A percentile compares a stretch with the other conserved stretches of the same genome.
Conservation (phyloP, 2,888 invertebrate species). For the Eupithecia subumbrata region DNA sequence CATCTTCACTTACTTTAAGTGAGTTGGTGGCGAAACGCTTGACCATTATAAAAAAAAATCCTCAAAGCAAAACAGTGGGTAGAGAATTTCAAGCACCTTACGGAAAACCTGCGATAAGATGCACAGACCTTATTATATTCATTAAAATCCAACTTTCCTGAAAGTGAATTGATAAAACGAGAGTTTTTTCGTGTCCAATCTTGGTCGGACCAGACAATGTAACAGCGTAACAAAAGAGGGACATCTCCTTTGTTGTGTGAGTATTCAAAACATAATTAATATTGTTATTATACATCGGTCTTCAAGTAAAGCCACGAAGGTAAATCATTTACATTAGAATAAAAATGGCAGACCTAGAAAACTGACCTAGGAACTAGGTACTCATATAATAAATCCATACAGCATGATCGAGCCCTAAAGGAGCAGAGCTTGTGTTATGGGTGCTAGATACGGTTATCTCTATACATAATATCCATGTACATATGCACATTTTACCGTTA, state of each 20-base stretch:
- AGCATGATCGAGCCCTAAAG: background rate
- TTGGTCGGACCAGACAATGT: constrained; percentile 25
- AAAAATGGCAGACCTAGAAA: background rate
- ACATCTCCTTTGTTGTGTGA: constrained; percentile 19
- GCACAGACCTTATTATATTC: background rate
- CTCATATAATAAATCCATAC: background rate
- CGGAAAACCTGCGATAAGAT: background rate
- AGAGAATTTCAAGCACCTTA: background rate
- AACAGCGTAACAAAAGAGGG: constrained; percentile 17
- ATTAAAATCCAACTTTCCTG: background rate
- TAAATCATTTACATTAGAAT: background rate
- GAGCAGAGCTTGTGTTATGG: background rate
- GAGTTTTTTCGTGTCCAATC: constrained; percentile 16
- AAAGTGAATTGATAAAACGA: constrained; percentile 9
- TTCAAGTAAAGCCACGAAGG: background rate
- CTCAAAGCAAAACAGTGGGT: background rate
- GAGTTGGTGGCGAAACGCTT: no score
- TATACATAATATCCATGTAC: background rate
- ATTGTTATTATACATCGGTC: constrained; percentile 1
- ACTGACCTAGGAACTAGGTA: background rate
- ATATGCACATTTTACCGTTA: background rate
- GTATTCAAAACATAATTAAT: constrained; percentile 18
- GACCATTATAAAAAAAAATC: background rate
- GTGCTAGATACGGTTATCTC: background rate
- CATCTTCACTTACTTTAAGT: no score